phyloP scores from a whole-genome alignment of 2,888 invertebrate species.

The Perizoma flavofasciatum region DNA sequence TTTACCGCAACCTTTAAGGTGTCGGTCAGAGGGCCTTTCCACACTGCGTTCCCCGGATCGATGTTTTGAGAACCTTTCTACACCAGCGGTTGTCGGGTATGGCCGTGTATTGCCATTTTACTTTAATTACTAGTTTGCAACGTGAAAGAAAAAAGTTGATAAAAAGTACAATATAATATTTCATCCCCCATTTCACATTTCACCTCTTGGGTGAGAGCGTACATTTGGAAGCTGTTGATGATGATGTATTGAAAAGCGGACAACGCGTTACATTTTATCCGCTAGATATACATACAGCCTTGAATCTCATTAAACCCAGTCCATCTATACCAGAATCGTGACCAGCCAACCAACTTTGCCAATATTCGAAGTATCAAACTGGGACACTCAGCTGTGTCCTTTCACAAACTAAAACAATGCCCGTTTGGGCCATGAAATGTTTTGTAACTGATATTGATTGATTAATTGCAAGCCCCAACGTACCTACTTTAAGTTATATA shows the following conservation, averaged over 20 bases:
- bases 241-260: background rate
- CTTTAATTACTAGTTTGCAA: too few species aligned
- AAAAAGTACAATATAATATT: too few species aligned
- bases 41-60: too few species aligned
- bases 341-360: slow-evolving; percentile 57
- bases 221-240: too few species aligned
- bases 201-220: too few species aligned
- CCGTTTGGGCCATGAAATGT: slow-evolving; percentile 34
- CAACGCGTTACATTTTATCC: slow-evolving; percentile 1
- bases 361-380: slow-evolving; percentile 58
- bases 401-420: slow-evolving; percentile 52
- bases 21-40: too few species aligned
- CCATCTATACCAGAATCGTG: slow-evolving; percentile 47
- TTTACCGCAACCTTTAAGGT: too few species aligned
- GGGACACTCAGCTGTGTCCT: slow-evolving; percentile 59
- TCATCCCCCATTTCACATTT: too few species aligned
- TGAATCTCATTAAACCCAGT: slow-evolving; percentile 45
- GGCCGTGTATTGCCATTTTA: too few species aligned
- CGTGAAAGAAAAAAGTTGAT: too few species aligned
- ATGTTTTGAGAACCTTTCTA: too few species aligned
- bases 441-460: slow-evolving; percentile 34
- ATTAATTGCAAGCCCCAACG: slow-evolving; percentile 13
- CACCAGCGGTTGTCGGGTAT: too few species aligned
- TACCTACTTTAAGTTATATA: background rate
- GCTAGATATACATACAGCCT: slow-evolving; percentile 10